Conservation (phyloP, 2,797 vertebrate species). For the Lagocephalus sceleratus region DNA sequence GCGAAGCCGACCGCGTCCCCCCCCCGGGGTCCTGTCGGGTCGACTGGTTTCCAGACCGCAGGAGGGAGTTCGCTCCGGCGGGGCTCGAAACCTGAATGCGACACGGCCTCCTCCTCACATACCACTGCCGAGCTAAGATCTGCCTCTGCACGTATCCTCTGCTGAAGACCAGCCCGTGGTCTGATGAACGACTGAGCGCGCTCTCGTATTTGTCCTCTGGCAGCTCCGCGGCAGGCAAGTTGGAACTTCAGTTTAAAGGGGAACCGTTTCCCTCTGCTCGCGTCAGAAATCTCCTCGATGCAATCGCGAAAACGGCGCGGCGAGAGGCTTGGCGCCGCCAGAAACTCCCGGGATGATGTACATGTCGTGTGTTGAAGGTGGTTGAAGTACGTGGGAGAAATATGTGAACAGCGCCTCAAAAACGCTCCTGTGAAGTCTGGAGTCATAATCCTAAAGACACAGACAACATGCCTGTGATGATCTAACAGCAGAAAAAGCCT, state of each 20-base stretch:
- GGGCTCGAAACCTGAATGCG: slow-evolving; percentile 40
- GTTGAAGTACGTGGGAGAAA: too few species aligned
- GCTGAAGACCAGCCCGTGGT: slow-evolving; percentile 23
- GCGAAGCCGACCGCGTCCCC: slow-evolving; percentile 24
- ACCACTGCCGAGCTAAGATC: slow-evolving; percentile 65
- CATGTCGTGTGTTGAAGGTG: too few species aligned
- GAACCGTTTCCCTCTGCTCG: too few species aligned
- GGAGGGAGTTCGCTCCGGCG: slow-evolving; percentile 49
- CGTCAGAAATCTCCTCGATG: too few species aligned
- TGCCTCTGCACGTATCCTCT: slow-evolving; percentile 69
- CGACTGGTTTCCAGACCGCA: slow-evolving; percentile 46
- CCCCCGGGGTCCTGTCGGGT: slow-evolving; percentile 35
- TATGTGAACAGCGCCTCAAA: neutral
- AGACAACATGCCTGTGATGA: slow-evolving; percentile 11
- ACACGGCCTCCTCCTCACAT: slow-evolving; percentile 53
- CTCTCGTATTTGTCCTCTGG: too few species aligned
- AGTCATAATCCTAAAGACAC: slow-evolving; percentile 10
- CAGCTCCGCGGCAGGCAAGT: neutral
- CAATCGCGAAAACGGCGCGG: too few species aligned
- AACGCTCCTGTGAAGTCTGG: slow-evolving; percentile 15
- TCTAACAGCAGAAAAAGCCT: slow-evolving; percentile 9
- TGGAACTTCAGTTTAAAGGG: too few species aligned
- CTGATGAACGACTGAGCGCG: slow-evolving; percentile 38
- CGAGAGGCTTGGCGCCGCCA: too few species aligned
- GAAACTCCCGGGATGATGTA: too few species aligned